phyloP scores from a whole-genome alignment of 2,113 vertebrate genomes.

The Mesocricetus auratus region DNA sequence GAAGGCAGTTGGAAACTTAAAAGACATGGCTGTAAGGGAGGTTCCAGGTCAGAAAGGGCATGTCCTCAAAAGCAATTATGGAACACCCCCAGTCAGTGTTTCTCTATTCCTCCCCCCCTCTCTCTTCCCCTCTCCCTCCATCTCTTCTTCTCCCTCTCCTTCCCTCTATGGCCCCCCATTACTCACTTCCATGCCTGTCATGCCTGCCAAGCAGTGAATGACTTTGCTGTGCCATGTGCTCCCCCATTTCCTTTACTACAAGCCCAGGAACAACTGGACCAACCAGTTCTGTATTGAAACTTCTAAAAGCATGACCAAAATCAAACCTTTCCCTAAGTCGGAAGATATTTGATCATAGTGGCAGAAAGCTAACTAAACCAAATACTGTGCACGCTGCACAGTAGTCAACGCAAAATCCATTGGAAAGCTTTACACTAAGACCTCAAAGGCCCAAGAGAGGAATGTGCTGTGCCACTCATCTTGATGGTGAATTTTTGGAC shows the following conservation, averaged over 20 bases:
- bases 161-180: neutral
- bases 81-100: neutral
- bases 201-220: neutral
- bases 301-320: neutral
- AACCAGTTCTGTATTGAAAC: neutral
- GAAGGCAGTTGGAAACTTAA: neutral
- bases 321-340: neutral
- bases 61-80: neutral
- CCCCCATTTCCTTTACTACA: neutral
- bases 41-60: neutral
- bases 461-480: neutral
- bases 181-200: neutral
- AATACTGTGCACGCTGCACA: neutral
- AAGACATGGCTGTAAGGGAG: neutral
- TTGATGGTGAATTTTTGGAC: neutral
- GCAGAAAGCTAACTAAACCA: neutral
- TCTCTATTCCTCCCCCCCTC: too few species aligned
- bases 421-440: neutral
- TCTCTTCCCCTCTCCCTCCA: too few species aligned
- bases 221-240: neutral
- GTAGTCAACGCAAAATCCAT: neutral
- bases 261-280: neutral
- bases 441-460: neutral
- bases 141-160: neutral
- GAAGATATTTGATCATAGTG: neutral